Conservation (phyloP, 2,888 invertebrate species). For the Tipula vernalis region DNA sequence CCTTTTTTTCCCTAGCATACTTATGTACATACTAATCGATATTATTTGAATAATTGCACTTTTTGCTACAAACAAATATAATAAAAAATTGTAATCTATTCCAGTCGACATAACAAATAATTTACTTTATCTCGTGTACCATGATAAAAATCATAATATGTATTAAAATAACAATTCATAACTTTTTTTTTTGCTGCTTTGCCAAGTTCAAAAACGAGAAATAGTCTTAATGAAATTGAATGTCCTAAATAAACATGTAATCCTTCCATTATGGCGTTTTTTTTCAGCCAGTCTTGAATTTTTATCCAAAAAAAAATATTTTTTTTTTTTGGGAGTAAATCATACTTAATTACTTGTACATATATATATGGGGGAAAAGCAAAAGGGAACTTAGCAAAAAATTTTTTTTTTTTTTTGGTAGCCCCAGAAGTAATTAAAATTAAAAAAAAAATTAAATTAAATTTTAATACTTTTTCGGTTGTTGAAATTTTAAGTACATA, state of each 20-base stretch:
- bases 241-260: background rate
- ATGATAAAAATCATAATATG: background rate
- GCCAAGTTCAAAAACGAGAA: background rate
- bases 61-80: background rate
- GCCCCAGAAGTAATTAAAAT: background rate
- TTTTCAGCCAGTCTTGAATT: background rate
- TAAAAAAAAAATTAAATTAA: background rate
- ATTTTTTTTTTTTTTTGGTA: background rate
- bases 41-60: background rate
- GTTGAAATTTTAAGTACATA: background rate
- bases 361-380: background rate
- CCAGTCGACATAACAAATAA: background rate
- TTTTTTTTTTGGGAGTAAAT: background rate
- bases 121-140: background rate
- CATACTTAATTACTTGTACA: background rate
- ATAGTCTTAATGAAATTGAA: background rate
- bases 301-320: background rate
- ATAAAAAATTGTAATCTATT: background rate
- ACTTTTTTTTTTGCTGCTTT: background rate
- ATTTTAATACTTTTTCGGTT: background rate
- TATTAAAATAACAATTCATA: background rate
- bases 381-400: background rate
- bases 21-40: background rate
- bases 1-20: background rate
- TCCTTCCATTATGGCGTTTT: background rate